Conservation (phyloP, 2,113 vertebrate genomes). For the Dolichotis patagonum region DNA sequence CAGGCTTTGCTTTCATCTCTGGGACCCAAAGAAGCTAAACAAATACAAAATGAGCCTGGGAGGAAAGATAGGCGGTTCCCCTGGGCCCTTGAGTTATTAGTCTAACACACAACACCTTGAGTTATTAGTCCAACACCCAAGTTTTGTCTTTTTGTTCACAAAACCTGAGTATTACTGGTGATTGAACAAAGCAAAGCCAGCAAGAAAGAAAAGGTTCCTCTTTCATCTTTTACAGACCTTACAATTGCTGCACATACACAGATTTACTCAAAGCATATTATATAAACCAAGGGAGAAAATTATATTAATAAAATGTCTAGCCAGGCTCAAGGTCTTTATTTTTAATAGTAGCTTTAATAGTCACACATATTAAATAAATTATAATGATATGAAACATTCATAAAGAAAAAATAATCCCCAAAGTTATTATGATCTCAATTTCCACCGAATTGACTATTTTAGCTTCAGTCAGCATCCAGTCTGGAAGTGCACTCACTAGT, state of each 20-base stretch:
- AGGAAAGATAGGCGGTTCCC: neutral
- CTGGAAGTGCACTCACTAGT: neutral
- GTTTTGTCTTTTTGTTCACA: neutral
- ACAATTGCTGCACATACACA: neutral
- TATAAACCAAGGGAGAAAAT: neutral
- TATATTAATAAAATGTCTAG: neutral
- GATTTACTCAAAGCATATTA: neutral
- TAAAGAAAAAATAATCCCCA: neutral
- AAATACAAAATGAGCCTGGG: neutral
- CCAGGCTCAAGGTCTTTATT: conserved; percentile 29
- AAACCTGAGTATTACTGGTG: neutral
- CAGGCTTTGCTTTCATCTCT: neutral
- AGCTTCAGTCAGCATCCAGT: neutral
- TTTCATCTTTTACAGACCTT: neutral
- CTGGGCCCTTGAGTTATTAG: neutral
- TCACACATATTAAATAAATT: conserved; percentile 29
- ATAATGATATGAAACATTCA: neutral
- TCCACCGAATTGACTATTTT: neutral
- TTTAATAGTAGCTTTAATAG: conserved; percentile 33
- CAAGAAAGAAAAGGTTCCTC: neutral
- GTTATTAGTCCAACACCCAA: neutral
- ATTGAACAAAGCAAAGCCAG: neutral
- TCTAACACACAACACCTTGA: neutral
- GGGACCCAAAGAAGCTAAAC: neutral
- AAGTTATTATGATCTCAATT: conserved; percentile 16